Evolutionary conservation across 2,797 vertebrate genomes (phyloP).

Genomic region (Poecilia velifera): DNA sequence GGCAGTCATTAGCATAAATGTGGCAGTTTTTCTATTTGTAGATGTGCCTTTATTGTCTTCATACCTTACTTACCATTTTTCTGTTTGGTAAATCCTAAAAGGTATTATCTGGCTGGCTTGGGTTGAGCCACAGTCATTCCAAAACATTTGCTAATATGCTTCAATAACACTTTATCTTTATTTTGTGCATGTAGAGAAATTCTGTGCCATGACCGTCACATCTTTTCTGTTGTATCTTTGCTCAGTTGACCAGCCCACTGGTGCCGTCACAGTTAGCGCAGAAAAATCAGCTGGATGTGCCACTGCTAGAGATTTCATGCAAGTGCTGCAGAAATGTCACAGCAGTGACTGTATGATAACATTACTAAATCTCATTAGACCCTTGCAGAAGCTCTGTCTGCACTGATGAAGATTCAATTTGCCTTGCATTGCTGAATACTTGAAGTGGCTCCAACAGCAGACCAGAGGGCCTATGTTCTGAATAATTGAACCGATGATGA

Average conservation of each 20-base stretch:
- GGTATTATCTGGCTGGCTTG: background rate
- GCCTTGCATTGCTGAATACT: background rate
- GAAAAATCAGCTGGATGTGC: background rate
- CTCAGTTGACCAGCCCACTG: no score
- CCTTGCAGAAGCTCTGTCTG: background rate
- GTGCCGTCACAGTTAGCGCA: no score
- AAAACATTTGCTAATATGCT: background rate
- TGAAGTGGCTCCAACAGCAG: background rate
- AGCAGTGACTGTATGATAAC: background rate
- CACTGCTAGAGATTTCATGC: background rate
- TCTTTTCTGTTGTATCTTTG: background rate
- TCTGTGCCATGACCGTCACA: background rate
- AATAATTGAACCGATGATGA: background rate
- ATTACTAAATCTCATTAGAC: background rate
- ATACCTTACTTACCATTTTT: background rate
- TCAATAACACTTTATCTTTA: background rate
- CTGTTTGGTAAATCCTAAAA: background rate
- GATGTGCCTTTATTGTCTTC: background rate
- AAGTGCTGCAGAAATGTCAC: background rate
- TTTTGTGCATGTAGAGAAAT: background rate
- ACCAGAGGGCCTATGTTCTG: background rate
- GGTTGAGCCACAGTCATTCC: background rate
- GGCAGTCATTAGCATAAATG: background rate
- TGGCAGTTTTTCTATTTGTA: background rate
- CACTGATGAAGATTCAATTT: background rate